Percentiles rank a stretch among this genome's conserved stretches.
Conservation (phyloP, 1,140 invertebrate genomes). For the Arion vulgaris region DNA sequence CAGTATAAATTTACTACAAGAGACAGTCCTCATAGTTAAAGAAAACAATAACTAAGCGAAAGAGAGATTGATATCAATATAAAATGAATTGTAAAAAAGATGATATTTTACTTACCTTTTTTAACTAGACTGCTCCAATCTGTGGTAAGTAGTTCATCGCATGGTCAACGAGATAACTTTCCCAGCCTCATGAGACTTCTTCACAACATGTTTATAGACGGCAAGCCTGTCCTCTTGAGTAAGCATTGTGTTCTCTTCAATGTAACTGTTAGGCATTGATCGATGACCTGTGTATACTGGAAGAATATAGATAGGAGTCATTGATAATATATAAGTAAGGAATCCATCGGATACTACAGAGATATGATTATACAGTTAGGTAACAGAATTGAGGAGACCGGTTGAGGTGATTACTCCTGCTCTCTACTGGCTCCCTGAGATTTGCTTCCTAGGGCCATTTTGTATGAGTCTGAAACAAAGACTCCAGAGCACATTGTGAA, state of each 20-base stretch:
- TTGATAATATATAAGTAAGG: not conserved
- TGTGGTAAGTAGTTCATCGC: slow-evolving; percentile 59
- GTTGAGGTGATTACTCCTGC: no score
- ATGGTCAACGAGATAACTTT: slow-evolving; percentile 47
- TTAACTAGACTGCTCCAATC: slow-evolving; percentile 59
- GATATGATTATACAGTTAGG: not conserved
- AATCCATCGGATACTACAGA: not conserved
- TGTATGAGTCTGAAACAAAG: no score
- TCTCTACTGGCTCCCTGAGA: no score
- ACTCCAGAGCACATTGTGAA: no score
- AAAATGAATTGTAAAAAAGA: no score
- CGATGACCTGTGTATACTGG: slow-evolving; percentile 56
- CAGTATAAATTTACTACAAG: no score
- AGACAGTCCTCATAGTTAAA: no score
- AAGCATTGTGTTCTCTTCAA: slow-evolving; percentile 48
- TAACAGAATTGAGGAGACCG: not conserved
- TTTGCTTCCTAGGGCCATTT: no score
- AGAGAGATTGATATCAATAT: no score
- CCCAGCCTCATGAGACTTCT: slow-evolving; percentile 49
- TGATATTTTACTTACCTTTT: slow-evolving; percentile 46
- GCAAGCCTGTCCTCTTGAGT: slow-evolving; percentile 58
- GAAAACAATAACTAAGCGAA: no score
- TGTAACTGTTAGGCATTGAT: slow-evolving; percentile 52
- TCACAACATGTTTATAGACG: slow-evolving; percentile 59
- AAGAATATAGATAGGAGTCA: not conserved